A percentile compares a stretch with the other conserved stretches of the same genome.
Conservation (phyloP, 2,113 vertebrate genomes). For the Ptychochromis oligacanthus region DNA sequence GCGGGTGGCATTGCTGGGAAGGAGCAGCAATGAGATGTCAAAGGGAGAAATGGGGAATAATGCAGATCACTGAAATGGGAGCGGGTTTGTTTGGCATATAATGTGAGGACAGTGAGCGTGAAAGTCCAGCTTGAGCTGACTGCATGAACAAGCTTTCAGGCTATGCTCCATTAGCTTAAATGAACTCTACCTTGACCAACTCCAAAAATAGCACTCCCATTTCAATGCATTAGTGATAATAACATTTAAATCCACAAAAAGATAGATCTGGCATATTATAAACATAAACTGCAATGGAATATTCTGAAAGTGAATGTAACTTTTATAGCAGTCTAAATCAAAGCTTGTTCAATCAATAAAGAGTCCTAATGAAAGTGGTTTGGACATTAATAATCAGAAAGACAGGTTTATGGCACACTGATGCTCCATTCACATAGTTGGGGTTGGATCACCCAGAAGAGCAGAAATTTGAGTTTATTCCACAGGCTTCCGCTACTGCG, state of each 20-base stretch:
- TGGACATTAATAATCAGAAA: neutral
- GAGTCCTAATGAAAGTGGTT: neutral
- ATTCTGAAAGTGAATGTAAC: neutral
- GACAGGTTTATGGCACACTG: neutral
- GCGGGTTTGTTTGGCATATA: neutral
- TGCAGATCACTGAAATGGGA: neutral
- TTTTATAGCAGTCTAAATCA: neutral
- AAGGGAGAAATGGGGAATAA: neutral
- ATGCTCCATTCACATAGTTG: slow-evolving; percentile 1
- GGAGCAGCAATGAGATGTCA: neutral
- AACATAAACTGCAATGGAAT: neutral
- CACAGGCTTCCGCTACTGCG: neutral
- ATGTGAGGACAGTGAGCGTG: neutral
- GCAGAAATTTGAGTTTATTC: neutral
- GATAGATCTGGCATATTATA: neutral
- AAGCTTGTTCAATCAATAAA: neutral
- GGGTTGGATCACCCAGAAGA: neutral
- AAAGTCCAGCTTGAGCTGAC: neutral
- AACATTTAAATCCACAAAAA: neutral
- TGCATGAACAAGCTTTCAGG: neutral
- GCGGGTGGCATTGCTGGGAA: neutral
- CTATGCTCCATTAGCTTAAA: slow-evolving; percentile 6
- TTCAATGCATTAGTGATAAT: slow-evolving; percentile 10
- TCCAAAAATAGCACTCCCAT: neutral
- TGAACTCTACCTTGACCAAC: slow-evolving; percentile 2